Evolutionary conservation across 2,888 invertebrate genomes (phyloP).

Genomic region (Lamellibrachia columna): DNA sequence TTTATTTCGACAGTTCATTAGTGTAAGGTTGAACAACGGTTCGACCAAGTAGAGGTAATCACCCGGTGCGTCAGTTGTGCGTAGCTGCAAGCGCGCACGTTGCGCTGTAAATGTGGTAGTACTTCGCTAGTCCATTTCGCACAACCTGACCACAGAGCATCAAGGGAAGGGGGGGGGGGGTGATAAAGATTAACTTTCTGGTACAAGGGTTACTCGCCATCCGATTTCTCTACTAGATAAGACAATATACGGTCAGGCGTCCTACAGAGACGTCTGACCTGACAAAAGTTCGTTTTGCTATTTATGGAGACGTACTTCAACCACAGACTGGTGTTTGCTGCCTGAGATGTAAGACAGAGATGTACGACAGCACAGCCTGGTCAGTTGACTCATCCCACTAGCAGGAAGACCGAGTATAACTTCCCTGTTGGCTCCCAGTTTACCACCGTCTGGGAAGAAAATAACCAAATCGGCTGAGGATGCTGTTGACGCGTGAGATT

Average conservation of each 20-base stretch:
- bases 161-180: not conserved
- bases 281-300: not conserved
- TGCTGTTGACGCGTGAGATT: not conserved
- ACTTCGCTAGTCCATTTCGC: not conserved
- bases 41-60: too few species aligned
- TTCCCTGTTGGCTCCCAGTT: not conserved
- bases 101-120: too few species aligned
- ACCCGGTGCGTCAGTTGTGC: too few species aligned
- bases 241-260: not conserved
- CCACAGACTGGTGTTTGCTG: not conserved
- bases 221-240: not conserved
- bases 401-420: not conserved
- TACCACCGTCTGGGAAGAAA: not conserved
- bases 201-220: not conserved
- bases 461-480: not conserved
- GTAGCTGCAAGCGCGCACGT: too few species aligned
- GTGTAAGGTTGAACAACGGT: too few species aligned
- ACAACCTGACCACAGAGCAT: not conserved
- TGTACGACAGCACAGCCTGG: not conserved
- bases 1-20: too few species aligned
- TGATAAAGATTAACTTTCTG: not conserved
- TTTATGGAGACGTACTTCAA: conserved; percentile 8
- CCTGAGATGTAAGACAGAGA: not conserved
- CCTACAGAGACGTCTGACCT: not conserved
- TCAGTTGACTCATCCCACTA: not conserved